phyloP scores from a whole-genome alignment of 2,888 invertebrate genomes.

The Sturmia bella region DNA sequence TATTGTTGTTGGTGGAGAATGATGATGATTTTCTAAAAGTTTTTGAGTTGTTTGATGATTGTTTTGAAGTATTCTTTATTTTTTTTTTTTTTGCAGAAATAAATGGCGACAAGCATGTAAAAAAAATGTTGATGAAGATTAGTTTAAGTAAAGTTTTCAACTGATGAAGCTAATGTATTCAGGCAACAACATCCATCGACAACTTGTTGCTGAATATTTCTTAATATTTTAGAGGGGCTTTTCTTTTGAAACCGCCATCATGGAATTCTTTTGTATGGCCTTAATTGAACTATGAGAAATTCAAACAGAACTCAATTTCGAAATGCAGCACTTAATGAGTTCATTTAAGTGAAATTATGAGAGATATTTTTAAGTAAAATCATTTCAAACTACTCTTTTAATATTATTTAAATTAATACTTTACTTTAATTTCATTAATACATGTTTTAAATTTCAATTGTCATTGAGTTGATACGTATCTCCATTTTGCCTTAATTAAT shows the following conservation, averaged over 20 bases:
- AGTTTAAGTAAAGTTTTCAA: slow-evolving; percentile 69
- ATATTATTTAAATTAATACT: too few species aligned
- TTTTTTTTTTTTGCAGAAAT: slow-evolving; percentile 58
- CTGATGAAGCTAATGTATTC: slow-evolving; percentile 59
- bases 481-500: slow-evolving; percentile 54
- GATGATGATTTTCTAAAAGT: slow-evolving; percentile 55
- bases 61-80: slow-evolving; percentile 46
- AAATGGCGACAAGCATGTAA: slow-evolving; percentile 74
- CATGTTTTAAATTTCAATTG: neutral
- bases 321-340: neutral
- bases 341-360: neutral
- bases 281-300: slow-evolving; percentile 14
- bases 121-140: slow-evolving; percentile 77
- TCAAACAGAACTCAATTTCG: neutral
- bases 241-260: slow-evolving; percentile 27
- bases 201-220: slow-evolving; percentile 18
- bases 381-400: too few species aligned
- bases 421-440: neutral
- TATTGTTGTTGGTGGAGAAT: slow-evolving; percentile 52
- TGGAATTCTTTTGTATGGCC: slow-evolving; percentile 37
- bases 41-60: slow-evolving; percentile 64
- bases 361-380: neutral
- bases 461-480: slow-evolving; percentile 21
- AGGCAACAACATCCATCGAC: slow-evolving; percentile 5
- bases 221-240: neutral